phyloP scores from a whole-genome alignment of 1,140 invertebrate species.

The Calliopsis andreniformis region DNA sequence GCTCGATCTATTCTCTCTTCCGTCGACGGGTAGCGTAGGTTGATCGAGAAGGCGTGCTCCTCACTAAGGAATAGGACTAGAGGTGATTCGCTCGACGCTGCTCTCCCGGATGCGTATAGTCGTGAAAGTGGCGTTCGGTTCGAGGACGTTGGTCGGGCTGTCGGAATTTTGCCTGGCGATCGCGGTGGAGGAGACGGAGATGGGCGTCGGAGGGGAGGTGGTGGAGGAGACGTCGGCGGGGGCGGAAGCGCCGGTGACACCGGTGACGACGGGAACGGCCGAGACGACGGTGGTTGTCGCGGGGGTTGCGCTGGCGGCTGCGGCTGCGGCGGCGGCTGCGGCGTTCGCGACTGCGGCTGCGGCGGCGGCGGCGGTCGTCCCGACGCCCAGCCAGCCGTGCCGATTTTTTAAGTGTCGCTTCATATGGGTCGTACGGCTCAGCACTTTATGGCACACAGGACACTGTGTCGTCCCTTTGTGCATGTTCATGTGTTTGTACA shows the following conservation, averaged over 20 bases:
- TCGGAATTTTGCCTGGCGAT: conserved; percentile 59
- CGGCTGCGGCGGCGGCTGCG: conserved; percentile 19
- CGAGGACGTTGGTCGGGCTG: conserved; percentile 57
- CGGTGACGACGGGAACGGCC: conserved; percentile 48
- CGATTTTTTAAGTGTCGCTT: conserved; percentile 81
- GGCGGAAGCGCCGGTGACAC: conserved; percentile 67
- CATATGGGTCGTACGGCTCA: conserved; percentile 81
- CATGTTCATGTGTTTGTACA: conserved; percentile 83
- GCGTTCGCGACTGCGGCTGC: conserved; percentile 35
- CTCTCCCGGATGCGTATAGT: conserved; percentile 80
- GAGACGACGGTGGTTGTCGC: conserved; percentile 66
- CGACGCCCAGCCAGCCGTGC: conserved; percentile 78
- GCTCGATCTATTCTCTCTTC: conserved; percentile 54
- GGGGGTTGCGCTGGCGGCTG: conserved; percentile 36
- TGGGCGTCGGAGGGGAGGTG: conserved; percentile 39
- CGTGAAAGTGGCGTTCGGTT: conserved; percentile 74
- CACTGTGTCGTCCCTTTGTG: conserved; percentile 82
- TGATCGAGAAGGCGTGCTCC: conserved; percentile 36
- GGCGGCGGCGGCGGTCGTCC: conserved; percentile 55
- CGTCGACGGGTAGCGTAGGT: conserved; percentile 51
- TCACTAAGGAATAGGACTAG: conserved; percentile 81
- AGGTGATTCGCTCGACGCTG: conserved; percentile 81
- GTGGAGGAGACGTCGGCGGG: neutral
- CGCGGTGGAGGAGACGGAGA: conserved; percentile 63
- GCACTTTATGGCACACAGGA: conserved; percentile 81